A percentile compares a stretch with the other conserved stretches of the same genome.
phyloP scores from a whole-genome alignment of 2,888 invertebrate species.

The Mechanitis messenoides region DNA sequence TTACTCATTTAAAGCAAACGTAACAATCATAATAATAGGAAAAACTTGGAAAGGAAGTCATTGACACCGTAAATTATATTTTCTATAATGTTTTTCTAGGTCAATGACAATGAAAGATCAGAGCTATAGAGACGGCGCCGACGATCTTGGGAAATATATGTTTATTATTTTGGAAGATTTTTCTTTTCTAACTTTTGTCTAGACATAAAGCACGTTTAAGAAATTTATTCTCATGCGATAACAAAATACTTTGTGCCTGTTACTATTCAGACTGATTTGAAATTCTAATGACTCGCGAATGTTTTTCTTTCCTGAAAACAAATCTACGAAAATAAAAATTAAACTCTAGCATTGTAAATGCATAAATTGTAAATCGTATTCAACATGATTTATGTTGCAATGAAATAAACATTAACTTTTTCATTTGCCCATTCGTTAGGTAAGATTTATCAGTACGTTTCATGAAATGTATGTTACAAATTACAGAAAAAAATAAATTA shows the following conservation, averaged over 20 bases:
- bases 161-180: slow-evolving; percentile 15
- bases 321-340: no score
- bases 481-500: no score
- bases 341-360: no score
- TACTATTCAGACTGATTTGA: neutral
- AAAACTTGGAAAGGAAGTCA: neutral
- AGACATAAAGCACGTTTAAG: slow-evolving; percentile 12
- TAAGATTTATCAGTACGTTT: no score
- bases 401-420: no score
- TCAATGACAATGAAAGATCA: slow-evolving; percentile 18
- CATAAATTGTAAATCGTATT: no score
- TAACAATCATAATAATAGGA: neutral
- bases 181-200: slow-evolving; percentile 15
- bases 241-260: neutral
- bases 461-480: no score
- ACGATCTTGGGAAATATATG: slow-evolving; percentile 21
- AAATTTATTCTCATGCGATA: slow-evolving; percentile 3
- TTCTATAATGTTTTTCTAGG: slow-evolving; percentile 23
- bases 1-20: no score
- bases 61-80: slow-evolving; percentile 16
- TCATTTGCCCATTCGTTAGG: no score
- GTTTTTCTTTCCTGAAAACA: neutral
- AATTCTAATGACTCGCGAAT: neutral
- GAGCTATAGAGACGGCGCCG: slow-evolving; percentile 23
- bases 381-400: no score